phyloP scores from a whole-genome alignment of 2,113 vertebrate species.

The Albula goreensis region DNA sequence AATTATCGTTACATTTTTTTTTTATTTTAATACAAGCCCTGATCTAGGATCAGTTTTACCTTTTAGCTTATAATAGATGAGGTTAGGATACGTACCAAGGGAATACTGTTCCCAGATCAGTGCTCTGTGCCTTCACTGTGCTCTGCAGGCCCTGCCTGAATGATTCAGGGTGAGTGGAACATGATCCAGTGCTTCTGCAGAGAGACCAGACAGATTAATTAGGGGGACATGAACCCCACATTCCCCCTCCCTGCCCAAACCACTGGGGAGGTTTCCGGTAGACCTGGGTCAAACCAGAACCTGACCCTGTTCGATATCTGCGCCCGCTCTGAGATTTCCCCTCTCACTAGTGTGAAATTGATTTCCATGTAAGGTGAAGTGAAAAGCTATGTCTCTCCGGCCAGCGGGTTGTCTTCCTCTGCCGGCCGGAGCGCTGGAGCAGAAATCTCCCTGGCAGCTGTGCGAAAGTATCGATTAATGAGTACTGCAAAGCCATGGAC shows the following conservation, averaged over 20 bases:
- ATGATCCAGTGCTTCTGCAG: conserved; percentile 62
- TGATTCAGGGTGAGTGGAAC: conserved; percentile 67
- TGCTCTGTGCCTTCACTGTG: conserved; percentile 45
- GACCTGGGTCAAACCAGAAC: conserved; percentile 14
- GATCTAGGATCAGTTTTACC: too few relatives aligned
- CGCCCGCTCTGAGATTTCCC: neutral
- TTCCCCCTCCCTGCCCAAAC: neutral
- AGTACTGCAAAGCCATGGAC: too few relatives aligned
- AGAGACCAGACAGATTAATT: conserved; percentile 67
- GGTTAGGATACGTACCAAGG: too few relatives aligned
- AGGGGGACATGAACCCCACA: conserved; percentile 57
- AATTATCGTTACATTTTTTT: too few relatives aligned
- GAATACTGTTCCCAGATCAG: too few relatives aligned
- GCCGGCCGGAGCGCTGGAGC: neutral
- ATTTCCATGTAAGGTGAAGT: neutral
- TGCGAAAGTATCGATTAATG: too few relatives aligned
- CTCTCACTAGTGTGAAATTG: neutral
- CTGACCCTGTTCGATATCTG: conserved; percentile 7
- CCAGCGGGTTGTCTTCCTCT: neutral
- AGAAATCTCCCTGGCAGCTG: too few relatives aligned
- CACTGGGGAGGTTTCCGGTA: conserved; percentile 24
- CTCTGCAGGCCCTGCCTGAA: conserved; percentile 52
- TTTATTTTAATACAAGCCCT: too few relatives aligned
- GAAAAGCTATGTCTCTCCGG: neutral
- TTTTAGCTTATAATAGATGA: too few relatives aligned